phyloP scores from a whole-genome alignment of 2,113 vertebrate genomes.

The Conger conger region DNA sequence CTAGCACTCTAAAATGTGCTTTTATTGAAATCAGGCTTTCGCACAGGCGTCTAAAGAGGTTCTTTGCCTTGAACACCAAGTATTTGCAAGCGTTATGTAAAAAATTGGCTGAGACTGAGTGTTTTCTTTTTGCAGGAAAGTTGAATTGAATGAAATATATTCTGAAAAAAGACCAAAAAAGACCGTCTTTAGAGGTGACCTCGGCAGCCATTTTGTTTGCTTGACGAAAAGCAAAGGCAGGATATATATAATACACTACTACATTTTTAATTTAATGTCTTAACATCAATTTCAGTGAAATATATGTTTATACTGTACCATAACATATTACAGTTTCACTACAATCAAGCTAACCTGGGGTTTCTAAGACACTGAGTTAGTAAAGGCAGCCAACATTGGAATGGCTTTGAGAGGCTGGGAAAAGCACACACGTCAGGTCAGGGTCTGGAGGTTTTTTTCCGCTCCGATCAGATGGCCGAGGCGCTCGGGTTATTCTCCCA shows the following conservation, averaged over 20 bases:
- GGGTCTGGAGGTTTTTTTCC: neutral
- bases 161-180: neutral
- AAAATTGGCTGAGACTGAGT: neutral
- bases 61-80: neutral
- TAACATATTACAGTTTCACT: too few relatives aligned
- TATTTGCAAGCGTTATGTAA: neutral
- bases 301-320: too few relatives aligned
- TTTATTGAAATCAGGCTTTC: neutral
- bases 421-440: too few relatives aligned
- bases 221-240: neutral
- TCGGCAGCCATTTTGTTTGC: neutral
- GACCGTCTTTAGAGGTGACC: neutral
- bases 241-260: too few relatives aligned
- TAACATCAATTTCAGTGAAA: too few relatives aligned
- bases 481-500: constrained; percentile 3
- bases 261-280: too few relatives aligned
- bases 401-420: too few relatives aligned
- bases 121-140: too few relatives aligned
- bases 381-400: too few relatives aligned
- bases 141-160: neutral
- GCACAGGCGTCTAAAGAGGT: neutral
- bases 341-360: too few relatives aligned
- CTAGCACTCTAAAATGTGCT: neutral
- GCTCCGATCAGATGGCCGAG: neutral
- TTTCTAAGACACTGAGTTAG: too few relatives aligned